These are phyloP conservation scores for Cyprinella venusta DNA, from an alignment of 2,797 vertebrate species.

Conservation along the genomic window DNA sequence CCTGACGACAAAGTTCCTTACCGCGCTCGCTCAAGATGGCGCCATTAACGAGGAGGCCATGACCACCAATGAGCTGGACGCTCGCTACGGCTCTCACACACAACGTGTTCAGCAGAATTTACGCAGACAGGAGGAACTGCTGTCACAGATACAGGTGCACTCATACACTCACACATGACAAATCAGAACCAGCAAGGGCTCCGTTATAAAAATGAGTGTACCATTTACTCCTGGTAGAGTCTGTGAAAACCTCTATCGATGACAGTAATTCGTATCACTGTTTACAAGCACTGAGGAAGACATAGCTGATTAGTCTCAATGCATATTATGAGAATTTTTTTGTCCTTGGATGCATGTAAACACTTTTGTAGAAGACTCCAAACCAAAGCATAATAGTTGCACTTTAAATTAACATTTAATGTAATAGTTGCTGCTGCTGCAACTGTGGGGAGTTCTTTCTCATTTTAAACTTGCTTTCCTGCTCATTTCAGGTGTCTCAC, in stretches of 20 bases:
- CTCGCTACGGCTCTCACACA: slow-evolving; percentile 86
- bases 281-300: too few relatives aligned
- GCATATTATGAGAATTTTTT: not conserved
- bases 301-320: not conserved
- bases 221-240: too few relatives aligned
- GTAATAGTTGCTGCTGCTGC: not conserved
- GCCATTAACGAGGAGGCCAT: slow-evolving; percentile 92
- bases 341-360: not conserved
- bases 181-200: not conserved
- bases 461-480: not conserved
- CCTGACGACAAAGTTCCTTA: slow-evolving; percentile 91
- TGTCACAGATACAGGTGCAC: slow-evolving; percentile 78
- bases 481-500: slow-evolving; percentile 81
- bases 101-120: slow-evolving; percentile 87
- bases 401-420: not conserved
- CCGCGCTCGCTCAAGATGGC: slow-evolving; percentile 89
- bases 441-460: not conserved
- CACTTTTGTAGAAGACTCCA: not conserved
- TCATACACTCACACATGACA: not conserved
- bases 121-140: slow-evolving; percentile 88
- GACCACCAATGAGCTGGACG: slow-evolving; percentile 87
- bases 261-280: too few relatives aligned
- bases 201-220: not conserved
- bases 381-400: not conserved
- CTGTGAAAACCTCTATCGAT: too few relatives aligned